A percentile compares a stretch with the other conserved stretches of the same genome.
phyloP scores from a whole-genome alignment of 2,888 invertebrate genomes.

The Chalcosyrphus nemorum region DNA sequence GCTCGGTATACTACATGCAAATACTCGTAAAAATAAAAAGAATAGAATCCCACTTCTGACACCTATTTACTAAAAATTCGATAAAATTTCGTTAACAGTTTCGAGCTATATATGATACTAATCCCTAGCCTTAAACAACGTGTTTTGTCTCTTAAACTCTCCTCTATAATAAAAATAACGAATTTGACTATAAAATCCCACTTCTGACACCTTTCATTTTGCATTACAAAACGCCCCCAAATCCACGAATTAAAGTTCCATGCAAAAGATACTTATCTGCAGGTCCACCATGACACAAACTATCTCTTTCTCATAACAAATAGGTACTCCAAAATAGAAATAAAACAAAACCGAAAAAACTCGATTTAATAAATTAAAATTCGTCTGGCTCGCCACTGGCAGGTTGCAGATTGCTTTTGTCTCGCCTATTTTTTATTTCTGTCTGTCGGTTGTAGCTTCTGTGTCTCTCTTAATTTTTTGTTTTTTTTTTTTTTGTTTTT shows the following conservation, averaged over 20 bases:
- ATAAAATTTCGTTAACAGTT: too few relatives aligned
- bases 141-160: too few relatives aligned
- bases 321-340: background rate
- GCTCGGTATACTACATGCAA: too few relatives aligned
- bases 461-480: constrained; percentile 1
- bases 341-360: background rate
- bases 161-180: too few relatives aligned
- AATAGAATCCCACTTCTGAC: background rate
- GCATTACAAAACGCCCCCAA: background rate
- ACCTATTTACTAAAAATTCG: too few relatives aligned
- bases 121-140: too few relatives aligned
- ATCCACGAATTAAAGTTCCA: background rate
- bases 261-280: background rate
- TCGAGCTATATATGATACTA: too few relatives aligned
- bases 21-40: too few relatives aligned
- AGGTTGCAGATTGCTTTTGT: constrained; percentile 11
- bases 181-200: background rate
- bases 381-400: constrained; percentile 18
- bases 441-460: background rate
- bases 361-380: constrained; percentile 13
- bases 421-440: constrained; percentile 8
- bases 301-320: background rate
- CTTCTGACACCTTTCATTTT: background rate
- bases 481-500: constrained; percentile 5
- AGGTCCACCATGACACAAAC: background rate